Evolutionary conservation across 2,797 vertebrate species (phyloP).

Genomic region (Sparus aurata): DNA sequence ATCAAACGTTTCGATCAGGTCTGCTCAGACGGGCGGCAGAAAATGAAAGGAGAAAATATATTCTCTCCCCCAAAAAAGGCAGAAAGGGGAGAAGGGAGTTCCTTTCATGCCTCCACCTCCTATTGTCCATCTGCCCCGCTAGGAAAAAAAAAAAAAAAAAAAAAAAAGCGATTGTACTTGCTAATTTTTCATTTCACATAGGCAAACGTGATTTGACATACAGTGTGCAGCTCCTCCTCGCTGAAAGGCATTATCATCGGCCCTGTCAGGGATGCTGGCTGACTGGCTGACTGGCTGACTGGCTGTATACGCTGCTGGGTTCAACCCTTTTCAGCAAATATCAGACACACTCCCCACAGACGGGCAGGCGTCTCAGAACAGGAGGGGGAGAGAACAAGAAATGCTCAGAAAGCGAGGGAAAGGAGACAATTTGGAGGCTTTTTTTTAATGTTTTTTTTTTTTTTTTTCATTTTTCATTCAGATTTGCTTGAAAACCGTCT

Average conservation of each 20-base stretch:
- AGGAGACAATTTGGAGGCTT: neutral
- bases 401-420: neutral
- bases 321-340: conserved; percentile 57
- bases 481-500: neutral
- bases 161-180: conserved; percentile 70
- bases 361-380: conserved; percentile 15
- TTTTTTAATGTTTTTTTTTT: too few species aligned
- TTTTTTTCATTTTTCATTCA: conserved; percentile 11
- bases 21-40: neutral
- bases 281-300: conserved; percentile 34
- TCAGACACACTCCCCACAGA: conserved; percentile 44
- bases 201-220: conserved; percentile 54
- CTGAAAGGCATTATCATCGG: conserved; percentile 47
- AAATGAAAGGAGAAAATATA: conserved; percentile 27
- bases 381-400: neutral
- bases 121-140: conserved; percentile 73
- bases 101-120: conserved; percentile 61
- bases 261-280: conserved; percentile 36
- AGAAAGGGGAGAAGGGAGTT: conserved; percentile 21
- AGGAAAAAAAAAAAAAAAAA: neutral
- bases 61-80: conserved; percentile 27
- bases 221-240: conserved; percentile 43
- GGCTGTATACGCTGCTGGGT: conserved; percentile 29
- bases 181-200: conserved; percentile 71
- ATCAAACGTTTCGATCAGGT: conserved; percentile 34